These are phyloP conservation scores for Troides oblongomaculatus DNA, from an alignment of 2,888 invertebrate species.

Conservation along the genomic window DNA sequence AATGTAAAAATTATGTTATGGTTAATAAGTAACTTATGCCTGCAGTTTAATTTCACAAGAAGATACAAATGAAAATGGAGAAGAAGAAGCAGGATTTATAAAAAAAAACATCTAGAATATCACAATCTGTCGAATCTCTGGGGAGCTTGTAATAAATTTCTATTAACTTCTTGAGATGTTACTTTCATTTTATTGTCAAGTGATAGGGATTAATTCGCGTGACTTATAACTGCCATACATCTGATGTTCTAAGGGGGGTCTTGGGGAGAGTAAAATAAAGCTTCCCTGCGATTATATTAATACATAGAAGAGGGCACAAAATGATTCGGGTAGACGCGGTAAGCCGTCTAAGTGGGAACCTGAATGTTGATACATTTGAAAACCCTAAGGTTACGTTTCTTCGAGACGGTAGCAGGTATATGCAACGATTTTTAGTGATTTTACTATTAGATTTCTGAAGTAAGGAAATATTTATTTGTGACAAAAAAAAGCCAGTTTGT, in stretches of 20 bases:
- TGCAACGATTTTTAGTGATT: slow-evolving; percentile 39
- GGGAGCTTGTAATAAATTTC: slow-evolving; percentile 66
- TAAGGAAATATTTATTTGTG: neutral
- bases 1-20: too few species aligned
- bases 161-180: slow-evolving; percentile 76
- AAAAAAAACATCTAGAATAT: slow-evolving; percentile 38
- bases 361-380: slow-evolving; percentile 37
- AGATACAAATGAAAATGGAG: too few species aligned
- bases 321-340: slow-evolving; percentile 63
- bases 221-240: slow-evolving; percentile 80
- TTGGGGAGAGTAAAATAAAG: slow-evolving; percentile 73
- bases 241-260: slow-evolving; percentile 59
- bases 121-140: slow-evolving; percentile 36
- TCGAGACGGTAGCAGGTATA: slow-evolving; percentile 7
- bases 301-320: slow-evolving; percentile 61
- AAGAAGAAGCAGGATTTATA: too few species aligned
- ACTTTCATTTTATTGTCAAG: slow-evolving; percentile 76
- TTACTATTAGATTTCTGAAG: neutral
- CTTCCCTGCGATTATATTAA: slow-evolving; percentile 76
- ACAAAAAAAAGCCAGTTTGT: too few species aligned
- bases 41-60: too few species aligned
- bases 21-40: neutral
- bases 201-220: slow-evolving; percentile 78
- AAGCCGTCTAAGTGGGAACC: slow-evolving; percentile 65
- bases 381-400: slow-evolving; percentile 32